A percentile compares a stretch with the other conserved stretches of the same genome.
Evolutionary conservation across 2,797 vertebrate species (phyloP).

Genomic region (Salarias fasciatus): DNA sequence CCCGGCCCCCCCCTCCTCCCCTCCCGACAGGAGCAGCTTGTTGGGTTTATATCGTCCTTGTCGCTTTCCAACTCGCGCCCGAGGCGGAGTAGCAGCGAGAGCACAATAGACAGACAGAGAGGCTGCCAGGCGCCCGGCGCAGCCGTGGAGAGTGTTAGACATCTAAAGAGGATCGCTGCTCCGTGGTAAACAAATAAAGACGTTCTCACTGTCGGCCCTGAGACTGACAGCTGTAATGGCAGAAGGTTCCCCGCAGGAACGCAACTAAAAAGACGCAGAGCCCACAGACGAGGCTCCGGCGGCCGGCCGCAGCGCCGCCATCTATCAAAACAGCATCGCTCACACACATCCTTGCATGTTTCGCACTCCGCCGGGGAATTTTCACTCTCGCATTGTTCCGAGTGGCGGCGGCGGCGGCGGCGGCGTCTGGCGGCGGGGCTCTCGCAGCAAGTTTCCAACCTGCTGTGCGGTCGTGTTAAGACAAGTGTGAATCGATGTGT

Average conservation of each 20-base stretch:
- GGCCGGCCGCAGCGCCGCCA: conserved; percentile 7
- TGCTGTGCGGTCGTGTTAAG: conserved; percentile 40
- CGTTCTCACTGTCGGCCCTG: conserved; percentile 25
- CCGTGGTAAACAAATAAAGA: conserved; percentile 55
- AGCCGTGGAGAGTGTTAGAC: conserved; percentile 38
- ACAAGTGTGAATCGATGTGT: conserved; percentile 48
- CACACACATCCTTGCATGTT: conserved; percentile 15
- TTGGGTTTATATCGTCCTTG: conserved; percentile 52
- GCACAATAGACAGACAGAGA: conserved; percentile 32
- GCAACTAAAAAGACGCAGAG: conserved; percentile 15
- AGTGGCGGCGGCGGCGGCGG: neutral
- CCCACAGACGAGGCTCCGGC: neutral
- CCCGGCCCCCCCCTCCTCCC: neutral
- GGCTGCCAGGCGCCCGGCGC: conserved; percentile 31
- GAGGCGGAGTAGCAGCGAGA: conserved; percentile 50
- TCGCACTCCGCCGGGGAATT: conserved; percentile 6
- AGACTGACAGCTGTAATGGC: conserved; percentile 59
- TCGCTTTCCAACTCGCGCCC: conserved; percentile 47
- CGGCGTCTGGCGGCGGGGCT: conserved; percentile 6
- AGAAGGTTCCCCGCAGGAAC: conserved; percentile 35
- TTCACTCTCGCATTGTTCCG: conserved; percentile 13
- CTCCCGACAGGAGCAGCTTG: conserved; percentile 50
- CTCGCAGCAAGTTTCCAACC: conserved; percentile 20
- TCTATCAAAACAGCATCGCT: conserved; percentile 21
- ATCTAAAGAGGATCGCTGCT: conserved; percentile 44